Conservation (phyloP, 2,797 vertebrate genomes). For the Prionace glauca region DNA sequence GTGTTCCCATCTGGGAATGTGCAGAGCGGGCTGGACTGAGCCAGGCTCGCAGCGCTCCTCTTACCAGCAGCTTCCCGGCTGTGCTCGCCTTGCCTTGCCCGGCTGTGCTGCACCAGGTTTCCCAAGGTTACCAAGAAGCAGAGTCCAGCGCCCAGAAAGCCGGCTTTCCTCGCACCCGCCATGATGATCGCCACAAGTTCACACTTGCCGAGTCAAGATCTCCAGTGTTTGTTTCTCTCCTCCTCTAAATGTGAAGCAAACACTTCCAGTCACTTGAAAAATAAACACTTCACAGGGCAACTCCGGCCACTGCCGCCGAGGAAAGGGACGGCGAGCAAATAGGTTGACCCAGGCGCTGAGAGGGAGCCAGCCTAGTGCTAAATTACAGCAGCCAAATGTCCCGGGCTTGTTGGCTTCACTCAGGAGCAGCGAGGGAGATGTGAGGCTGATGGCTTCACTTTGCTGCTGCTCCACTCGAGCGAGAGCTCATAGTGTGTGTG, state of each 20-base stretch:
- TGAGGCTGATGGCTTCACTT: neutral
- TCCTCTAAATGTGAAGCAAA: neutral
- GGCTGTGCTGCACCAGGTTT: constrained; percentile 16
- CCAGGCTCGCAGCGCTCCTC: neutral
- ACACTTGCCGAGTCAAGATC: neutral
- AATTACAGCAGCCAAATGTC: neutral
- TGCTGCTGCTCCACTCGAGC: neutral
- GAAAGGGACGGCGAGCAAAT: neutral
- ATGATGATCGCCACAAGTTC: neutral
- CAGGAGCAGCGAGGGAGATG: neutral
- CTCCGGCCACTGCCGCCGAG: neutral
- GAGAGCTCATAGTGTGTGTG: neutral
- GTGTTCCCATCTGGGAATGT: too few relatives aligned
- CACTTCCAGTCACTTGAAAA: neutral
- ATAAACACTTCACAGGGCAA: neutral
- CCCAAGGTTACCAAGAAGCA: neutral
- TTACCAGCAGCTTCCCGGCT: neutral
- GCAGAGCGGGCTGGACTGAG: too few relatives aligned
- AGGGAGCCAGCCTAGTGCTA: neutral
- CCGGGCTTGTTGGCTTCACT: neutral
- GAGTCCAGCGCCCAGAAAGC: neutral
- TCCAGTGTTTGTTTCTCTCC: neutral
- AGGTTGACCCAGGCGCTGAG: neutral
- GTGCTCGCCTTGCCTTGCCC: neutral
- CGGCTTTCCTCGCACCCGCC: neutral